Conservation (phyloP, 2,888 invertebrate genomes). For the Apodemia zela region DNA sequence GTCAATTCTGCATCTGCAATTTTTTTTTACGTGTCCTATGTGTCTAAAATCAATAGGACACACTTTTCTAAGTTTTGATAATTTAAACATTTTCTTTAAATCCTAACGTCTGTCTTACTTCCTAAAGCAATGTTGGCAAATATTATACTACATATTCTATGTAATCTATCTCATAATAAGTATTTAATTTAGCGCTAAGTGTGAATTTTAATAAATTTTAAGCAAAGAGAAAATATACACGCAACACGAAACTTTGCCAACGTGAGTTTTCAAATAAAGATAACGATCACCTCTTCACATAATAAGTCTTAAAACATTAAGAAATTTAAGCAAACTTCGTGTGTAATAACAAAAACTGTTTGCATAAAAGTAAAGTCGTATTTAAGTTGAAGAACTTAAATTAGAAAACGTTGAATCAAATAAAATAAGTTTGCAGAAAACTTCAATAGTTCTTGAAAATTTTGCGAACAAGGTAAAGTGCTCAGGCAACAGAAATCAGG, state of each 20-base stretch:
- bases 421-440: slow-evolving; percentile 8
- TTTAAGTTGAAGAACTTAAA: slow-evolving; percentile 11
- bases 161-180: too few relatives aligned
- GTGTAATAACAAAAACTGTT: slow-evolving; percentile 9
- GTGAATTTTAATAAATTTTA: too few relatives aligned
- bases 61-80: too few relatives aligned
- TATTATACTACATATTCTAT: too few relatives aligned
- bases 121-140: too few relatives aligned
- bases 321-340: slow-evolving; percentile 8
- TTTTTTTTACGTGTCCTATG: too few relatives aligned
- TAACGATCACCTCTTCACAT: neutral
- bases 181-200: too few relatives aligned
- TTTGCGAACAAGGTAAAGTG: neutral
- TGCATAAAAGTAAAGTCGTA: slow-evolving; percentile 3
- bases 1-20: too few relatives aligned
- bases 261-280: slow-evolving; percentile 1
- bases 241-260: neutral
- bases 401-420: slow-evolving; percentile 12
- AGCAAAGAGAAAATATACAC: neutral
- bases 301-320: slow-evolving; percentile 12
- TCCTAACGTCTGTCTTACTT: too few relatives aligned
- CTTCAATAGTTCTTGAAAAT: slow-evolving; percentile 5
- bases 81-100: too few relatives aligned
- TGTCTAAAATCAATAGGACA: too few relatives aligned
- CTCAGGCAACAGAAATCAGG: neutral